phyloP scores from a whole-genome alignment of 2,888 invertebrate genomes.

The Pristionchus mayeri region DNA sequence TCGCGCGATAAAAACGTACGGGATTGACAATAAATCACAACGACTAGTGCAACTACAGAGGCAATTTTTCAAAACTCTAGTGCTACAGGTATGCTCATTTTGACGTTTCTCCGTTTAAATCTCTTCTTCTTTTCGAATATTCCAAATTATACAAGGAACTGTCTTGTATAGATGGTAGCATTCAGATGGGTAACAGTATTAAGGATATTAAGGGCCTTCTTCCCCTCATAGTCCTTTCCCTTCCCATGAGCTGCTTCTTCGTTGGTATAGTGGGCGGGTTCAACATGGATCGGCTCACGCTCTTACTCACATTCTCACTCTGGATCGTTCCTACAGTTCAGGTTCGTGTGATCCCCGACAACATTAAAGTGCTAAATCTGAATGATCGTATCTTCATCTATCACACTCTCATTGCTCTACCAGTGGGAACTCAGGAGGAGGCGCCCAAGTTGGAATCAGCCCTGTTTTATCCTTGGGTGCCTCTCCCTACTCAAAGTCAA shows the following conservation, averaged over 20 bases:
- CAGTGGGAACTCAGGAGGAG: no score
- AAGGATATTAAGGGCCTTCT: slow-evolving; percentile 5
- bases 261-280: neutral
- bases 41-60: neutral
- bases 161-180: no score
- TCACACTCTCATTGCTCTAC: no score
- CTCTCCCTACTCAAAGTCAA: no score
- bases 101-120: no score
- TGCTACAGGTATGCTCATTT: neutral
- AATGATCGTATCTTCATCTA: no score
- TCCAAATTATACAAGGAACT: neutral
- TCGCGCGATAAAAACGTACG: neutral
- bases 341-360: neutral
- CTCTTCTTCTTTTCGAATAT: neutral
- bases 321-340: slow-evolving; percentile 7
- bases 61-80: neutral
- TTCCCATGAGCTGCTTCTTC: neutral
- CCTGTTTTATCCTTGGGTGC: no score
- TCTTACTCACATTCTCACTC: slow-evolving; percentile 28
- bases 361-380: no score
- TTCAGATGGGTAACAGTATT: no score
- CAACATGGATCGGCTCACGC: slow-evolving; percentile 17
- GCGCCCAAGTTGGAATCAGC: no score
- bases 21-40: neutral
- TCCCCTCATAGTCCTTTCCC: neutral